Conservation (phyloP, 2,797 vertebrate species). For the Monodelphis domestica region DNA sequence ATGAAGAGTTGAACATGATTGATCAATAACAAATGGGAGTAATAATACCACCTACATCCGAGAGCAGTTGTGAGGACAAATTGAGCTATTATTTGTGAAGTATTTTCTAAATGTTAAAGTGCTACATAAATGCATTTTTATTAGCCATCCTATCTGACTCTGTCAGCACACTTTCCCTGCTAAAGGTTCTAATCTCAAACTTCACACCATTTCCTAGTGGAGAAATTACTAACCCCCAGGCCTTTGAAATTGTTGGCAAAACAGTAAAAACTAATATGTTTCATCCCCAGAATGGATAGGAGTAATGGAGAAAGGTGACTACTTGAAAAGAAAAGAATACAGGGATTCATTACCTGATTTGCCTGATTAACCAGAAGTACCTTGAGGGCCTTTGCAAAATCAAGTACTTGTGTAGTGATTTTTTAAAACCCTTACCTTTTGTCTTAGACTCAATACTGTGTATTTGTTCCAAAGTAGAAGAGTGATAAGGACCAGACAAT, state of each 20-base stretch:
- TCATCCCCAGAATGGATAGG: background rate
- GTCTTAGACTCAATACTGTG: no score
- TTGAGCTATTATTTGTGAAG: background rate
- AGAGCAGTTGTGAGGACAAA: background rate
- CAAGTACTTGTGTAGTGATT: background rate
- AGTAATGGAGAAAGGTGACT: background rate
- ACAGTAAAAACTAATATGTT: background rate
- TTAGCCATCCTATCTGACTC: background rate
- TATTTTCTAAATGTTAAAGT: background rate
- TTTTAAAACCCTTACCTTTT: no score
- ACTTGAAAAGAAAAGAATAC: background rate
- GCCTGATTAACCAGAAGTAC: background rate
- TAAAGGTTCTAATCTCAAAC: background rate
- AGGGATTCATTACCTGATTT: background rate
- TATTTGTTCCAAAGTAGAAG: no score
- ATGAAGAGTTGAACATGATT: no score
- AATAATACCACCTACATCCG: background rate
- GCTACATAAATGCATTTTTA: background rate
- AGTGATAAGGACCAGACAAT: no score
- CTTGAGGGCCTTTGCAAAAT: background rate
- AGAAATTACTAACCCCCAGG: background rate
- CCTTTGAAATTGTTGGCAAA: background rate
- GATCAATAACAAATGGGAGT: no score
- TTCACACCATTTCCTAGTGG: background rate
- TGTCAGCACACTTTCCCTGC: background rate